These are phyloP conservation scores for Poecilia picta DNA, from an alignment of 2,797 vertebrate genomes.

Conservation along the genomic window DNA sequence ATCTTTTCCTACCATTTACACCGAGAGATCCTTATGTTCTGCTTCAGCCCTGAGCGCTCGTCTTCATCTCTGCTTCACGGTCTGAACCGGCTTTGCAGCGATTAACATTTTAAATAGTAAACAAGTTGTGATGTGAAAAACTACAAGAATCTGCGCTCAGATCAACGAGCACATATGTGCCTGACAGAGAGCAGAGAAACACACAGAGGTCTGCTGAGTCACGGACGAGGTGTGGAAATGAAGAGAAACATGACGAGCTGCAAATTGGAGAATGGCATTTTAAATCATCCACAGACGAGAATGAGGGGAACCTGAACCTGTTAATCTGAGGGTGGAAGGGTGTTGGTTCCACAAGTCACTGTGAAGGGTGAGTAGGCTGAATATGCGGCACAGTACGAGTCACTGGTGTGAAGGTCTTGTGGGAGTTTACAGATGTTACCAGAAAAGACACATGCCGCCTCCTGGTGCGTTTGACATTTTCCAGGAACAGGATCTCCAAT, in stretches of 20 bases:
- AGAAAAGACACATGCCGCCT: slow-evolving; percentile 21
- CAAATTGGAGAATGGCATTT: slow-evolving; percentile 38
- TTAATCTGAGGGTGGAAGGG: slow-evolving; percentile 51
- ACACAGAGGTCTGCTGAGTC: slow-evolving; percentile 34
- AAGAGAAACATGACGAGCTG: not conserved
- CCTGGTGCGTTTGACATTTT: slow-evolving; percentile 47
- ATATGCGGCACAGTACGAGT: slow-evolving; percentile 26
- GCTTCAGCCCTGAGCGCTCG: slow-evolving; percentile 42
- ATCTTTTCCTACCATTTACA: slow-evolving; percentile 24
- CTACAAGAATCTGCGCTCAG: slow-evolving; percentile 1
- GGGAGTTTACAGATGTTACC: slow-evolving; percentile 71
- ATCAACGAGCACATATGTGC: not conserved
- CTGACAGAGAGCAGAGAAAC: slow-evolving; percentile 11
- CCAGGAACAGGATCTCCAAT: slow-evolving; percentile 19
- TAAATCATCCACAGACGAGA: slow-evolving; percentile 25
- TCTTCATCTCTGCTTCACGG: slow-evolving; percentile 23
- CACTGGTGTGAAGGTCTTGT: slow-evolving; percentile 67
- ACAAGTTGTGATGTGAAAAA: not conserved
- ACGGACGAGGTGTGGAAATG: slow-evolving; percentile 9
- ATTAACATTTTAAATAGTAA: slow-evolving; percentile 40
- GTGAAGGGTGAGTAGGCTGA: slow-evolving; percentile 54
- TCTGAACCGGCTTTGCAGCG: slow-evolving; percentile 33
- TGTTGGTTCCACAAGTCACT: slow-evolving; percentile 52
- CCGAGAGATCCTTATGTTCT: slow-evolving; percentile 14
- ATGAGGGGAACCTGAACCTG: slow-evolving; percentile 31